These are phyloP conservation scores for Andrena marginata DNA, from an alignment of 2,888 invertebrate genomes.

Conservation along the genomic window DNA sequence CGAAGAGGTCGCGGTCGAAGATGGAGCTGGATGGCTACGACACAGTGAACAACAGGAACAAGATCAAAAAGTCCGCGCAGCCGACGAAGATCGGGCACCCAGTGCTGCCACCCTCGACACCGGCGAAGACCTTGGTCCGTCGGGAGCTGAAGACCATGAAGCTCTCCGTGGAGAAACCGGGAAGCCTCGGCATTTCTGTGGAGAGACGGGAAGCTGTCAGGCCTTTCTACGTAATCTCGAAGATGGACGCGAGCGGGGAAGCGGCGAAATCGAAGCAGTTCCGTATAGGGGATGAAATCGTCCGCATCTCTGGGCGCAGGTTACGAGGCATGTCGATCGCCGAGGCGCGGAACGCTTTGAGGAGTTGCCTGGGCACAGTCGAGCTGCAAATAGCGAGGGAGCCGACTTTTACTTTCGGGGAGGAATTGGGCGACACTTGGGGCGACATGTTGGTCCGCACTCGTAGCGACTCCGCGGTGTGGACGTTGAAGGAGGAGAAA, in stretches of 20 bases:
- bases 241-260: conserved; percentile 76
- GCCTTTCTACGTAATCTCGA: conserved; percentile 79
- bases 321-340: conserved; percentile 84
- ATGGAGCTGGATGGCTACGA: conserved; percentile 67
- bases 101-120: background rate
- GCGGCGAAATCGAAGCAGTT: conserved; percentile 84
- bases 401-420: conserved; percentile 74
- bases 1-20: conserved; percentile 79
- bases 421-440: conserved; percentile 78
- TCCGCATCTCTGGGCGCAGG: conserved; percentile 87
- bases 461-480: conserved; percentile 77
- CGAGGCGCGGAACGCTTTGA: conserved; percentile 78
- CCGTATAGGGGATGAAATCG: conserved; percentile 87
- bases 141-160: conserved; percentile 80
- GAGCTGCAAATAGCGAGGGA: conserved; percentile 82
- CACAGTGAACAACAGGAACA: conserved; percentile 28
- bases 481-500: conserved; percentile 70
- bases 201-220: conserved; percentile 79
- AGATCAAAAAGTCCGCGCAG: conserved; percentile 59
- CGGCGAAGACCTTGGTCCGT: conserved; percentile 68
- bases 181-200: conserved; percentile 77
- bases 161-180: conserved; percentile 69
- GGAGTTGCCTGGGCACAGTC: conserved; percentile 75
- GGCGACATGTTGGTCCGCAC: conserved; percentile 72
- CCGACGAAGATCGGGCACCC: background rate